Conservation (phyloP, 2,888 invertebrate genomes). For the Protophormia terraenovae region DNA sequence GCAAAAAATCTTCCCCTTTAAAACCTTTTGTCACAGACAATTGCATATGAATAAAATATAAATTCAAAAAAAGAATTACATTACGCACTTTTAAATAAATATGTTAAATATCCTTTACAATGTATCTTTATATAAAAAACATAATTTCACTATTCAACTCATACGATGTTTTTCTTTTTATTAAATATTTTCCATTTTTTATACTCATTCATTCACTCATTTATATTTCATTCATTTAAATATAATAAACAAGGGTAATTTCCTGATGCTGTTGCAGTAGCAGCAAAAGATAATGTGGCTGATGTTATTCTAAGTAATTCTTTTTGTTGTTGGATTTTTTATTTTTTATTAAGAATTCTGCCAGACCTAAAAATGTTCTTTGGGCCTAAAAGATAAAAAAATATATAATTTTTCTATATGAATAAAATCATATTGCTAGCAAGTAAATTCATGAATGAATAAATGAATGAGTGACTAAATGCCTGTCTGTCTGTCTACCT, state of each 20-base stretch:
- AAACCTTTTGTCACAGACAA: background rate
- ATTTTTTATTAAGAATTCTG: constrained; percentile 1
- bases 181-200: constrained; percentile 17
- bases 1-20: background rate
- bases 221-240: constrained; percentile 49
- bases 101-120: constrained; percentile 24
- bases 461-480: background rate
- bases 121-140: background rate
- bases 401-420: background rate
- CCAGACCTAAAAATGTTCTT: background rate
- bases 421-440: constrained; percentile 1
- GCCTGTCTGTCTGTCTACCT: background rate
- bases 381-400: background rate
- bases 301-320: constrained; percentile 37
- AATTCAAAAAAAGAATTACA: constrained; percentile 25
- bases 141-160: constrained; percentile 38
- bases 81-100: constrained; percentile 49
- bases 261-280: constrained; percentile 22
- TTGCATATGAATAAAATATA: constrained; percentile 17
- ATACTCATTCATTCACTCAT: constrained; percentile 33
- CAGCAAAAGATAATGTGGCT: background rate
- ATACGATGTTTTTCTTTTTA: constrained; percentile 5
- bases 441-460: background rate
- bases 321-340: constrained; percentile 20
- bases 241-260: constrained; percentile 53